Evolutionary conservation across 2,113 vertebrate species (phyloP), one percentile per base, ranked within the genome.

Genomic region (Istiophorus platypterus): DNA sequence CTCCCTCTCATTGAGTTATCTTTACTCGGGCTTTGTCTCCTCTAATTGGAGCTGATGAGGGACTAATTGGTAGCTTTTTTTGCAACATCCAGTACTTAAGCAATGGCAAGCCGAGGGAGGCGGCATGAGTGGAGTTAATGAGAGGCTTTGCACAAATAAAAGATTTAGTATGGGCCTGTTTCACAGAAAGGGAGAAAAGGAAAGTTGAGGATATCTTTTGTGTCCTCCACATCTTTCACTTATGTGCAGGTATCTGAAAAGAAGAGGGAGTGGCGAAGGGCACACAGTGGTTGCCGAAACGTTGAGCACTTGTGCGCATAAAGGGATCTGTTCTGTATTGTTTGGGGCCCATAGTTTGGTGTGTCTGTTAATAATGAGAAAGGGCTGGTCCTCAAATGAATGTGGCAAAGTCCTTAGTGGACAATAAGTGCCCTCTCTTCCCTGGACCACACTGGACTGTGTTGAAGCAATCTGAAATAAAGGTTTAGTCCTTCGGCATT

Each of bases 41-140:
- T 92, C 96, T 99, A 99, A 99, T 99, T 99, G 97, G 96, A 98
- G 96, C 96, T 99, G 98, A 99, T 99, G 97, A 98, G 97, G 95
- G 96, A 97, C 97, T 99, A 99, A 99, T 99, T 99, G 97, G 97
- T 96, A 95, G 95, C 95, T 96, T 97, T 97, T 72, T 95, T 95
- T 94, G 94, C 94, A 87, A 95, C 95, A 95, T 95, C 93, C 91
- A 90, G 93, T 95, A 93, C 97, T 98, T 96, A 96, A 97, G 96
- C 94, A 87, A 92, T 94, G 91, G 95, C 94, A 95, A 96, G 93
- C 95, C 84, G 84, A 92, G 94, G 90, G 91, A 96, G 96, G 95
- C 96, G 93, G 95, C 94, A 92, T 96, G 97, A 97, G 97, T 94
- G 84, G 96, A 98, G 98, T 98, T 99, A 99, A 99, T 99, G 97